Base-by-base conservation (phyloP, 2,888 invertebrate species). In the Cephus pygmeus region DNA sequence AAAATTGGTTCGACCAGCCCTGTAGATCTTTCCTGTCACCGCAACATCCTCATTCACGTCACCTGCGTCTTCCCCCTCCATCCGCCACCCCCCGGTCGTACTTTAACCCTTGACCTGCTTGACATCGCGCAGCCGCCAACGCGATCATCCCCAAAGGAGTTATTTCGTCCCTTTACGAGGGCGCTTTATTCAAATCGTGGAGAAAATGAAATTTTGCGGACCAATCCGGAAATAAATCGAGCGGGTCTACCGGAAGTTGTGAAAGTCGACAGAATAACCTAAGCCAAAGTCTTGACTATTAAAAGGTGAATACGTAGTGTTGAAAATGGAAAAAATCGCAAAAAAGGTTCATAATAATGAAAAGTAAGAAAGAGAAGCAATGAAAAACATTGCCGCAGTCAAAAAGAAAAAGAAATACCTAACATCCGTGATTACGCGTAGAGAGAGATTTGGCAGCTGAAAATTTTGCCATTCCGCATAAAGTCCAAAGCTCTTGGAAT, bases 151-250 rank as follows among this genome's bases (percentile, higher is more conserved):
- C 56, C 56, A 23, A 56, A 23, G 56, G 23, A 36, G 56, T 56
- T 34, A 23, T 71, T 71, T 34, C 71, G 6, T 15, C 12, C 71
- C 56, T 4, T 15, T 30, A 69, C 76, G 35, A 76, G 68, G 34
- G 73, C 75, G 69, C 69, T 76, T 71, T 78, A 78, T 73, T 78
- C 69, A 78, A 78, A 78, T 76, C 56, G 76, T 36, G 34, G 69
- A 12, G 56, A 76, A 78, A 78, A 68, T 73, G 73, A 78, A 73
- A 76, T 76, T 76, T 73, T 23, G 23, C 23, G 56, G 6, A 23
- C 9, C 15, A 56, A 23, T 15, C 6, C 56, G 2, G 9, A 56
- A 56, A 9, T 56, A 56, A 56, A 23, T 56, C 56, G 23, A 15
- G 9, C 23, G 9, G 23, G 23, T 23, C 56, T 23, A 9, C 9